phyloP scores from a whole-genome alignment of 2,113 vertebrate genomes.

The Microtus oregoni region DNA sequence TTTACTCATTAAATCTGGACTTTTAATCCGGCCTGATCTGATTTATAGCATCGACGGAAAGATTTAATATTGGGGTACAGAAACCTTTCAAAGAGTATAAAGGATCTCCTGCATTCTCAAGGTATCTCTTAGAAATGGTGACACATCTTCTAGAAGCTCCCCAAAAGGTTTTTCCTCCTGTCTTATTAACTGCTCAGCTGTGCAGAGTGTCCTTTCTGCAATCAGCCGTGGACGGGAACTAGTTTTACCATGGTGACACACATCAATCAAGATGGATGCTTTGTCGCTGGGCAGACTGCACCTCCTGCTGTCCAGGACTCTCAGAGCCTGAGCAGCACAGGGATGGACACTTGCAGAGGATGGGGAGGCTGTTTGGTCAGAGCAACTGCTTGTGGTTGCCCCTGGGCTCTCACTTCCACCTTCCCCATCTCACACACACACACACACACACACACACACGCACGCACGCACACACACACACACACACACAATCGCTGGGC shows the following conservation, averaged over 20 bases:
- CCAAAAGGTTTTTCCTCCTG: background rate
- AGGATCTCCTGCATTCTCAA: background rate
- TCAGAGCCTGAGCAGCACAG: too few species aligned
- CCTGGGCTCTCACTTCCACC: rapidly evolving
- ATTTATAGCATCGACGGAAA: too few species aligned
- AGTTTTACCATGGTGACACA: background rate
- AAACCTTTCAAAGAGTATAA: background rate
- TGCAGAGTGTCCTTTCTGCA: background rate
- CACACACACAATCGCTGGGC: rapidly evolving
- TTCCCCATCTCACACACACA: rapidly evolving
- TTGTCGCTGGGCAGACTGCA: background rate
- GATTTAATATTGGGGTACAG: too few species aligned
- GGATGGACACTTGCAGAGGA: background rate
- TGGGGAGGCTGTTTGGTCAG: background rate
- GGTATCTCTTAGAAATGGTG: background rate
- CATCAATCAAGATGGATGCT: background rate
- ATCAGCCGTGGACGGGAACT: background rate
- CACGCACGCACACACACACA: too few species aligned
- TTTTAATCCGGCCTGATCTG: too few species aligned
- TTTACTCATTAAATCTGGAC: too few species aligned
- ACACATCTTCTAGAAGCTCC: background rate
- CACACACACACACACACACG: rapidly evolving
- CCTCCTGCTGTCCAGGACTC: background rate
- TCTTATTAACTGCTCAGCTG: background rate
- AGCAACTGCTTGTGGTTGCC: background rate